A percentile compares a stretch with the other conserved stretches of the same genome.
Evolutionary conservation across 2,113 vertebrate species (phyloP).

Genomic region (Sapayoa aenigma): DNA sequence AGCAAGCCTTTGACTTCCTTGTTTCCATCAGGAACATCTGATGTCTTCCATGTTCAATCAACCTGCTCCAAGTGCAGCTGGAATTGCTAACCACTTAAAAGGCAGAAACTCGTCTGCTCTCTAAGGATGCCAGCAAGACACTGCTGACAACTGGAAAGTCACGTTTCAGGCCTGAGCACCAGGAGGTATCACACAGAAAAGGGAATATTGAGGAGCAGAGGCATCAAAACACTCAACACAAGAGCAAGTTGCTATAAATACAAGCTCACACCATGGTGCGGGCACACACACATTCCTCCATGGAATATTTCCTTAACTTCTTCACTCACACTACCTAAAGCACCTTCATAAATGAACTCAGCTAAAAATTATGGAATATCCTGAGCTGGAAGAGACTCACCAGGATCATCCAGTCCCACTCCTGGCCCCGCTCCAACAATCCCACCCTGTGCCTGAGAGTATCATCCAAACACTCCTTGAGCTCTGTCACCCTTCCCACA

Average conservation of each 20-base stretch:
- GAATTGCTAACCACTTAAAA: not conserved
- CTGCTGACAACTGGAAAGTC: not conserved
- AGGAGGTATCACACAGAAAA: not conserved
- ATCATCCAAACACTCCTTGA: not conserved
- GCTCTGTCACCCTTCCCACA: not conserved
- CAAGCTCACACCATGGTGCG: accelerated
- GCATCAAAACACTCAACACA: not conserved
- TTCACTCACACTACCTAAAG: not conserved
- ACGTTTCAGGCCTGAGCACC: not conserved
- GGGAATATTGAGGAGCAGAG: not conserved
- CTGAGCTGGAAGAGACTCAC: not conserved
- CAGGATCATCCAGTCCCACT: not conserved
- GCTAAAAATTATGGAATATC: not conserved
- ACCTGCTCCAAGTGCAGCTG: not conserved
- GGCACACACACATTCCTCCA: not conserved
- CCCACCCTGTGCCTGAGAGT: not conserved
- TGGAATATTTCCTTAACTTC: not conserved
- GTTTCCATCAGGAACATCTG: not conserved
- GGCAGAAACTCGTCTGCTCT: not conserved
- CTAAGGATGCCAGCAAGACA: not conserved
- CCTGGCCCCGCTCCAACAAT: not conserved
- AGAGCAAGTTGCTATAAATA: not conserved
- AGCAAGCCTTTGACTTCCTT: not conserved
- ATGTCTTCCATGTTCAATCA: not conserved
- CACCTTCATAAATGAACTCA: not conserved